Evolutionary conservation across 2,888 invertebrate species (phyloP).

Genomic region (Trichopria drosophilae): DNA sequence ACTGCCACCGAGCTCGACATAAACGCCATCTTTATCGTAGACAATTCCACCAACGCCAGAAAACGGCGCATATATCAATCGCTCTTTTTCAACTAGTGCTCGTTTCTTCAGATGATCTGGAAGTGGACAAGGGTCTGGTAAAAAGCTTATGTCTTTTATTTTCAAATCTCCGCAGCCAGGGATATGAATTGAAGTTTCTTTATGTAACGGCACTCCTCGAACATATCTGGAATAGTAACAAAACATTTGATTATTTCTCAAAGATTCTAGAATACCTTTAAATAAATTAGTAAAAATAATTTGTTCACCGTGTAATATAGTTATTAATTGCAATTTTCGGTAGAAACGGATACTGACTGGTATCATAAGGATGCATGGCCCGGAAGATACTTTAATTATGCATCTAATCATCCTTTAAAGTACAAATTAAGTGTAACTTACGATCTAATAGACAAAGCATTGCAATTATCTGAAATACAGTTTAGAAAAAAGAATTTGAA

Average conservation of each 20-base stretch:
- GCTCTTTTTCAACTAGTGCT: constrained; percentile 88
- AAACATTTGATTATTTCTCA: too few relatives aligned
- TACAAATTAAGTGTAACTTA: too few relatives aligned
- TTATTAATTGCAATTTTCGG: too few relatives aligned
- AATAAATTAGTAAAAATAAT: constrained; percentile 6
- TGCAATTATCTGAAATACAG: too few relatives aligned
- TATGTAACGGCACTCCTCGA: constrained; percentile 89
- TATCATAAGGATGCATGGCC: too few relatives aligned
- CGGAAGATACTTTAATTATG: too few relatives aligned
- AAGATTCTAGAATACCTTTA: too few relatives aligned
- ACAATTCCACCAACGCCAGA: constrained; percentile 98
- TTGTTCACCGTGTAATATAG: too few relatives aligned
- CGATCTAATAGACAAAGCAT: too few relatives aligned
- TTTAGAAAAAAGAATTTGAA: too few relatives aligned
- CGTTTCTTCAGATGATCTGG: constrained; percentile 87
- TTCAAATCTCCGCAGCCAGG: constrained; percentile 93
- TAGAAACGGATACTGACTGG: too few relatives aligned
- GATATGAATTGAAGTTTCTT: constrained; percentile 85
- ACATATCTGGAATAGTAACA: constrained; percentile 57
- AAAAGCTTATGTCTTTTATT: constrained; percentile 79
- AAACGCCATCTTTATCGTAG: constrained; percentile 99
- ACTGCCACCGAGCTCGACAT: constrained; percentile 93
- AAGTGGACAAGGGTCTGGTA: constrained; percentile 97
- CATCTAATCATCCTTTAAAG: too few relatives aligned
- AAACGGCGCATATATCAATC: constrained; percentile 96